Base-by-base conservation (phyloP, 2,113 vertebrate species). In the Silurus meridionalis region DNA sequence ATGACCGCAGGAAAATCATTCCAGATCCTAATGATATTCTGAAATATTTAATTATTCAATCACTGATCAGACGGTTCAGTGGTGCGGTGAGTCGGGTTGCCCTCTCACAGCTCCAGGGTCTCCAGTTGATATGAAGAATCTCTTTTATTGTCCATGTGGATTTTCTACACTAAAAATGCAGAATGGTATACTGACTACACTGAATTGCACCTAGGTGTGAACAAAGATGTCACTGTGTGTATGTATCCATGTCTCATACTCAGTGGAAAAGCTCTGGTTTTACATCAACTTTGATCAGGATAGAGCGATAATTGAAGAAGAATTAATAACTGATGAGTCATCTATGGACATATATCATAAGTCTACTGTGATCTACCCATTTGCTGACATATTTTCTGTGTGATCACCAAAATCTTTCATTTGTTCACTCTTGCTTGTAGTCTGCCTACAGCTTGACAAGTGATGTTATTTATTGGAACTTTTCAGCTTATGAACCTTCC, bases 1-100 rank as follows among this genome's bases (percentile, higher is more conserved):
- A 58, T 48, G 75, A 85, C 63, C 28, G 66, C 11, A n/a, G 83
- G 28, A 50, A 37, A 75, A 10, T 50, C 83, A 46, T 64, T 64
- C 8, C 48, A 17, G 46, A 28, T 66, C 37, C 21, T 61, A 74
- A 60, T 74, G 69, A 58, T 61, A 80, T 61, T 60, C 55, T 21
- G 78, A 80, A 57, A 79, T 17, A 80, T 58, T 60, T 37, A 28
- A 58, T 57, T 60, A 80, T 80, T 80, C 57, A 80, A 15, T 61
- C 28, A 61, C 15, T 21, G 78, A 80, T 17, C 78, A 80, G 78
- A 60, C 28, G 15, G 25, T 15, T 60, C 25, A 46, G 14, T 58
- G 77, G 1, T 8, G 3, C 4, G 1, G 57, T 61, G 78, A 28
- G 28, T 11, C 5, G 78, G 78, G 15, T 80, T 46, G n/a, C 75